A percentile compares a stretch with the other conserved stretches of the same genome.
Conservation (phyloP, 2,888 invertebrate genomes). For the Hypena proboscidalis region DNA sequence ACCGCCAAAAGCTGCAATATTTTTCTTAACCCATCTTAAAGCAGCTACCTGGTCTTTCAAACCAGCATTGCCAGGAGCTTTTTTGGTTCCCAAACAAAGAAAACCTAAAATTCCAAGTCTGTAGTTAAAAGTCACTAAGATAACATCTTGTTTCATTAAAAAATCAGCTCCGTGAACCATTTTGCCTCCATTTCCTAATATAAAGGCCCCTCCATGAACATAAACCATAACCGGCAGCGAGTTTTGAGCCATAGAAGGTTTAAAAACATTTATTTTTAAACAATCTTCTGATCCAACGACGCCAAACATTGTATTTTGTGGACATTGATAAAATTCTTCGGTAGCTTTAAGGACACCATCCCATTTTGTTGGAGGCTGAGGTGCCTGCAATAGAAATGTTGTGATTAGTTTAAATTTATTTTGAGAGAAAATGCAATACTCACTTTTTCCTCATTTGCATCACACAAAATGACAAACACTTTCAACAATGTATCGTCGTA, state of each 20-base stretch:
- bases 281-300: constrained; percentile 65
- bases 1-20: constrained; percentile 68
- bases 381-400: constrained; percentile 56
- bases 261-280: constrained; percentile 66
- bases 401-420: too few relatives aligned
- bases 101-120: constrained; percentile 67
- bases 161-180: constrained; percentile 61
- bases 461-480: too few relatives aligned
- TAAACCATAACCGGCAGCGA: constrained; percentile 69
- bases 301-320: constrained; percentile 44
- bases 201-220: constrained; percentile 72
- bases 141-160: constrained; percentile 61
- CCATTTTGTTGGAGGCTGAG: constrained; percentile 66
- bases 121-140: constrained; percentile 70
- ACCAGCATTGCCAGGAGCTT: constrained; percentile 70
- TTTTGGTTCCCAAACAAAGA: constrained; percentile 62
- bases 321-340: constrained; percentile 51
- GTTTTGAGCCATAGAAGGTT: constrained; percentile 46
- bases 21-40: constrained; percentile 66
- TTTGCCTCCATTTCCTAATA: constrained; percentile 67
- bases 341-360: constrained; percentile 63
- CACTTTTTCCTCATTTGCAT: too few relatives aligned
- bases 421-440: background rate
- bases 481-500: too few relatives aligned
- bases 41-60: constrained; percentile 70